These are phyloP conservation scores for Peromyscus aztecus DNA, from an alignment of 2,797 vertebrate species.

Conservation along the genomic window DNA sequence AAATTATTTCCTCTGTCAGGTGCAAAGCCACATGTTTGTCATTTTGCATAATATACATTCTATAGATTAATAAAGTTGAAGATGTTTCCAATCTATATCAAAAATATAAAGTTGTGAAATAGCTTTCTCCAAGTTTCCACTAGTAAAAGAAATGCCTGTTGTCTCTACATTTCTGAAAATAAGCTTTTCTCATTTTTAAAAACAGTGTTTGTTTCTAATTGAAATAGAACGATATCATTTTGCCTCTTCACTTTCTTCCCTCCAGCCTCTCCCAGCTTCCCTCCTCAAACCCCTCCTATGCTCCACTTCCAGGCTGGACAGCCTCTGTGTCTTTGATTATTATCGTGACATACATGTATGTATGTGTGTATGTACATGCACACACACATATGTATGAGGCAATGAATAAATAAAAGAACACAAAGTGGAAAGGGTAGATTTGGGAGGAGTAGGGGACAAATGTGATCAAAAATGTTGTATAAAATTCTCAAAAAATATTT, in stretches of 20 bases:
- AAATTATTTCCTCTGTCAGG: not conserved
- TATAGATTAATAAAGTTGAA: slow-evolving; percentile 1
- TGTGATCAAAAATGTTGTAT: not conserved
- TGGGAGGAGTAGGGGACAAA: not conserved
- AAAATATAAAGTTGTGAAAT: slow-evolving; percentile 4
- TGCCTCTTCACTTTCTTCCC: not conserved
- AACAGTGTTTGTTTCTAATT: not conserved
- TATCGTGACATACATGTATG: too few relatives aligned
- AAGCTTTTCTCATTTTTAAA: not conserved
- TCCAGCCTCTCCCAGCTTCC: not conserved
- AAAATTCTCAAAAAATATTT: not conserved
- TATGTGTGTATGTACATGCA: not conserved
- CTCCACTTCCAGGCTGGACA: not conserved
- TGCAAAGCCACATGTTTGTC: not conserved
- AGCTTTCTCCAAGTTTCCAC: slow-evolving; percentile 14
- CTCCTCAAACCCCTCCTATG: too few relatives aligned
- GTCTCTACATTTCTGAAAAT: not conserved
- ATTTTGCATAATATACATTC: slow-evolving; percentile 17
- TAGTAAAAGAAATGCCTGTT: not conserved
- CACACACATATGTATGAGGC: not conserved
- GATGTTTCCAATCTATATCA: not conserved
- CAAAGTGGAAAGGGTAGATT: not conserved
- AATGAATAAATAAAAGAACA: not conserved
- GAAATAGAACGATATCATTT: not conserved
- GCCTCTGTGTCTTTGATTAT: not conserved